Conservation (phyloP, 1,140 invertebrate genomes). For the Heterodera schachtii region DNA sequence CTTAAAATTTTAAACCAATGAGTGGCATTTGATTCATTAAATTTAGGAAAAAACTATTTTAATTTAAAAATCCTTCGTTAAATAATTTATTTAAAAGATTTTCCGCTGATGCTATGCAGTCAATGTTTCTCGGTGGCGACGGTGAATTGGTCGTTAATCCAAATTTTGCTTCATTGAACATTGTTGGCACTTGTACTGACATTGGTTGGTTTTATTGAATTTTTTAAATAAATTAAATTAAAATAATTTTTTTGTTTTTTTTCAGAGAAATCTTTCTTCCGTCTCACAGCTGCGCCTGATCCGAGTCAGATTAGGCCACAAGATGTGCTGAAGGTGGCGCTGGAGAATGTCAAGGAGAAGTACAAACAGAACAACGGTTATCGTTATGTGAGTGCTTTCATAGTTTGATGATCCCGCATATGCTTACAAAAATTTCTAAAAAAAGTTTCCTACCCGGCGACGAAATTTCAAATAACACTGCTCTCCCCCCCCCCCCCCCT, state of each 20-base stretch:
- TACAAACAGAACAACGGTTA: slow-evolving; percentile 40
- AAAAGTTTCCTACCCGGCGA: too few relatives aligned
- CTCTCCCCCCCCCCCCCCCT: too few relatives aligned
- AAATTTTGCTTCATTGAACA: slow-evolving; percentile 14
- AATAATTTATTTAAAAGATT: neutral
- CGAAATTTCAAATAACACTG: too few relatives aligned
- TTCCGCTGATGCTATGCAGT: slow-evolving; percentile 3
- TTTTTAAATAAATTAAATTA: slow-evolving; percentile 7
- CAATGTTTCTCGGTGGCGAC: neutral
- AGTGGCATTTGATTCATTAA: too few relatives aligned
- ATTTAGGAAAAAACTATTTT: too few relatives aligned
- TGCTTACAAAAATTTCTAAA: too few relatives aligned
- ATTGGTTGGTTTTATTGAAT: slow-evolving; percentile 20
- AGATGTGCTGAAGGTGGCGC: slow-evolving; percentile 32
- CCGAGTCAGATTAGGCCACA: slow-evolving; percentile 47
- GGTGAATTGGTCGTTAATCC: neutral
- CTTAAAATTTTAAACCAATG: too few relatives aligned
- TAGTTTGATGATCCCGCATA: too few relatives aligned
- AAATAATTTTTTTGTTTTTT: neutral
- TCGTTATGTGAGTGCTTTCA: slow-evolving; percentile 34
- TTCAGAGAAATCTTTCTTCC: slow-evolving; percentile 48
- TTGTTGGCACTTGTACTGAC: slow-evolving; percentile 48
- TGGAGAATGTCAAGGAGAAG: slow-evolving; percentile 49
- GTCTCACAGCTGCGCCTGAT: slow-evolving; percentile 48
- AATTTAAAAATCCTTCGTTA: neutral